Evolutionary conservation across 2,888 invertebrate genomes (phyloP).

Genomic region (Drosophila atroscutellata): DNA sequence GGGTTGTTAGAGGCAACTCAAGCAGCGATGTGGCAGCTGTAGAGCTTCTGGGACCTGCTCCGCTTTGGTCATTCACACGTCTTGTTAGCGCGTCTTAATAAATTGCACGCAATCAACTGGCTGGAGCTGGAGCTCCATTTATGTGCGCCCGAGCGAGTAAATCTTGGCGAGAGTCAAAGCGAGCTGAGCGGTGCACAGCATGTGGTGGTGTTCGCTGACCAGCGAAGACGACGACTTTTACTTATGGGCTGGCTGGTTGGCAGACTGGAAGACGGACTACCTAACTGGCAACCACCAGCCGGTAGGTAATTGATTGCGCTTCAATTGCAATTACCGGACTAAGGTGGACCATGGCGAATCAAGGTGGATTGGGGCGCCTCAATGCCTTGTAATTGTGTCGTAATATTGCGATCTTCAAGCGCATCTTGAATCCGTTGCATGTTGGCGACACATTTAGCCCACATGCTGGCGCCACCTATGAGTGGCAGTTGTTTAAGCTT

Average conservation of each 20-base stretch:
- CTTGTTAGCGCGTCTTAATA: slow-evolving; percentile 81
- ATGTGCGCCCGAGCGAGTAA: slow-evolving; percentile 77
- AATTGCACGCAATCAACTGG: slow-evolving; percentile 80
- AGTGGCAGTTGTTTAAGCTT: slow-evolving; percentile 36
- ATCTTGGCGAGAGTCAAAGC: slow-evolving; percentile 66
- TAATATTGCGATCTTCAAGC: slow-evolving; percentile 68
- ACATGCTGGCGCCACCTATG: slow-evolving; percentile 72
- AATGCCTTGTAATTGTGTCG: slow-evolving; percentile 76
- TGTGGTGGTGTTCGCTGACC: slow-evolving; percentile 55
- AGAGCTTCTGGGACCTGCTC: slow-evolving; percentile 61
- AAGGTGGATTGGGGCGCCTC: slow-evolving; percentile 34
- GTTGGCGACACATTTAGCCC: slow-evolving; percentile 64
- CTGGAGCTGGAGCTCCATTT: slow-evolving; percentile 78
- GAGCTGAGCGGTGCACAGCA: slow-evolving; percentile 65
- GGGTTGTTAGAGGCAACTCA: background rate
- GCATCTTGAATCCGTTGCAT: slow-evolving; percentile 33
- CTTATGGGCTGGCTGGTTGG: slow-evolving; percentile 25
- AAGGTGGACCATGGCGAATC: slow-evolving; percentile 33
- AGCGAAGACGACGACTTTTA: slow-evolving; percentile 64
- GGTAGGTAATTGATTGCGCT: slow-evolving; percentile 82
- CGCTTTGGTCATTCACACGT: slow-evolving; percentile 81
- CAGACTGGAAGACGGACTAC: slow-evolving; percentile 27
- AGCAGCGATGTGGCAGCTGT: slow-evolving; percentile 49
- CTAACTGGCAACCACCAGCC: slow-evolving; percentile 74
- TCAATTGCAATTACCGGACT: slow-evolving; percentile 77